Evolutionary conservation across 2,113 vertebrate genomes (phyloP), one percentile per base, ranked within the genome.

Genomic region (Upupa epops): DNA sequence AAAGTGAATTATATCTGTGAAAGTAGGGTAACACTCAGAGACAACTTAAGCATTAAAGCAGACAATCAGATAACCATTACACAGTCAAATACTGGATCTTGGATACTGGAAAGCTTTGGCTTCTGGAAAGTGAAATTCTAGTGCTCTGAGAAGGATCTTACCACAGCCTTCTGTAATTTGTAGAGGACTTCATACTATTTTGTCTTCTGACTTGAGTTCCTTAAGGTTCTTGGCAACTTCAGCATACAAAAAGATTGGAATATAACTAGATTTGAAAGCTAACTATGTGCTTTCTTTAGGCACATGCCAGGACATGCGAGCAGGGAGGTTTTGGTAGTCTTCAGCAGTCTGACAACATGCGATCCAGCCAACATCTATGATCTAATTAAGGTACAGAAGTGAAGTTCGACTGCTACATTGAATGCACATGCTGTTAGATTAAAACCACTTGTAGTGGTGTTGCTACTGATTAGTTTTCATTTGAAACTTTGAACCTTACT

Each of bases 271-370:
- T 15, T 29, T 86, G 24, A 93, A 81, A n/a, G n/a, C 74, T 66
- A 58, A 89, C 31, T 70, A 0, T 69, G 4, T 92, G 25, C 70
- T 96, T 76, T 92, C 75, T 94, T 92, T 90, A 99, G 99, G 96
- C 99, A 99, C 94, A 98, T 99, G 99, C 99, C 99, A 20, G 98
- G 98, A 93, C 99, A 99, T 80, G 98, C 99, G 29, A 99, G 99
- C 95, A 97, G 98, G 96, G 99, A 99, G 96, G 97, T 99, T 78
- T 97, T 99, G 68, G 92, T 99, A 51, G 97, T 99, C 96, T 98
- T 99, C 94, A 99, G 99, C 96, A 99, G 99, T 86, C 98, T 99
- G 63, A 99, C 99, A 1, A 99, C 99, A 8, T 99, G 99, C 87
- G 99, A 99, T 96, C 99, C 99, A 28, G 97, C 98, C 87, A 99